Conservation (phyloP, 2,888 invertebrate genomes). For the Ferrisia virgata region DNA sequence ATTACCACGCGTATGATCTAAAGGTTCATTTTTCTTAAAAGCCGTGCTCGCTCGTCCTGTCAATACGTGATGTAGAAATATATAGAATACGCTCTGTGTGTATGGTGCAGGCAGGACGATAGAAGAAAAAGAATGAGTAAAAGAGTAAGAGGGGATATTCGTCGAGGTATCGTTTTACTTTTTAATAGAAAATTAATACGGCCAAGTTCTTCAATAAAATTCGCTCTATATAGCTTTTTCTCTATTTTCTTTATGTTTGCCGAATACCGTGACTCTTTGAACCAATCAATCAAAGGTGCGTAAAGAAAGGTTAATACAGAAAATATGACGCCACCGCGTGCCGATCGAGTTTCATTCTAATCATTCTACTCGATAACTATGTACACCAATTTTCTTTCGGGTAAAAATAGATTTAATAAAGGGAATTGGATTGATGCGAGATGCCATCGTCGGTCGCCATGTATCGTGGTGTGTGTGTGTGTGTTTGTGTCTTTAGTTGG, state of each 20-base stretch:
- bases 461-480: too few species aligned
- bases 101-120: background rate
- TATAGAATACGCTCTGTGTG: background rate
- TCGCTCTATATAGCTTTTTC: background rate
- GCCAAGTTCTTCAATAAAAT: background rate
- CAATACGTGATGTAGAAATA: background rate
- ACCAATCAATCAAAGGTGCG: constrained; percentile 4
- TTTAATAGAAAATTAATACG: constrained; percentile 32
- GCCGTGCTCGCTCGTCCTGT: background rate
- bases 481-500: too few species aligned
- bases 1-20: background rate
- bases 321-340: background rate
- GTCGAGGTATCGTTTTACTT: constrained; percentile 14
- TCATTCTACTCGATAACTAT: background rate
- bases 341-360: background rate
- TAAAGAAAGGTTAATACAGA: background rate
- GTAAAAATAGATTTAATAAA: background rate
- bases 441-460: too few species aligned
- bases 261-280: background rate
- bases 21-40: constrained; percentile 33
- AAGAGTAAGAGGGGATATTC: background rate
- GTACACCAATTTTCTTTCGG: background rate
- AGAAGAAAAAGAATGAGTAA: background rate
- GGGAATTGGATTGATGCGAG: background rate
- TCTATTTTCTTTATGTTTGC: constrained; percentile 20